phyloP scores from a whole-genome alignment of 2,888 invertebrate species.

The Asteroscopus sphinx region DNA sequence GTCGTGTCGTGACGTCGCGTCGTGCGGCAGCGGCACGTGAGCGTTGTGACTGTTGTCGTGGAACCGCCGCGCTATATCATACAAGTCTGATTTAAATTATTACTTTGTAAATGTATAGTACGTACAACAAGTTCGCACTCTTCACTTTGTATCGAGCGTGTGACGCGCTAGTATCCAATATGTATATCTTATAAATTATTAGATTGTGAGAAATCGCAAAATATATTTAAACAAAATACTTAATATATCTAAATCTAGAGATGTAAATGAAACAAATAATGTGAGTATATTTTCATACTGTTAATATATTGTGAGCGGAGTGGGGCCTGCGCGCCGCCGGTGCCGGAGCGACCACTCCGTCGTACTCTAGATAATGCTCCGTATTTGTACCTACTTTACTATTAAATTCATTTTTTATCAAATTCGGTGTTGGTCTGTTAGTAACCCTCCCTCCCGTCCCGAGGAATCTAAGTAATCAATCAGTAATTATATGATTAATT shows the following conservation, averaged over 20 bases:
- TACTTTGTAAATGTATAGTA: constrained; percentile 58
- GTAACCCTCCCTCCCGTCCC: constrained; percentile 35
- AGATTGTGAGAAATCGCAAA: constrained; percentile 50
- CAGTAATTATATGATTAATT: background rate
- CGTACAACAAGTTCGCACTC: constrained; percentile 36
- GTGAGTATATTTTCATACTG: constrained; percentile 60
- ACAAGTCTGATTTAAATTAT: constrained; percentile 63
- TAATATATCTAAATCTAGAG: constrained; percentile 56
- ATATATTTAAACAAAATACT: constrained; percentile 48
- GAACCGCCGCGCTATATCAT: constrained; percentile 43
- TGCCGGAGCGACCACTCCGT: constrained; percentile 36
- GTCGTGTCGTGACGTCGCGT: constrained; percentile 9
- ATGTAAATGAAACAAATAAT: constrained; percentile 62
- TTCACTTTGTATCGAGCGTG: constrained; percentile 40
- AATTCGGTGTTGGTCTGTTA: constrained; percentile 61
- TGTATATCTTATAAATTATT: constrained; percentile 53
- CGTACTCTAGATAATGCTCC: constrained; percentile 58
- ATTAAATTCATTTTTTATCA: constrained; percentile 74
- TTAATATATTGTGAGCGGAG: constrained; percentile 63
- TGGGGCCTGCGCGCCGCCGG: constrained; percentile 30
- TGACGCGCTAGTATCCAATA: constrained; percentile 40
- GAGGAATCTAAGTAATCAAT: constrained; percentile 1
- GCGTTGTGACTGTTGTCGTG: constrained; percentile 17
- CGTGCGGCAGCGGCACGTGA: constrained; percentile 5
- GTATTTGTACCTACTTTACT: constrained; percentile 67